A percentile compares a stretch with the other conserved stretches of the same genome.
Conservation (phyloP, 2,113 vertebrate genomes). For the Phoenicopterus ruber region DNA sequence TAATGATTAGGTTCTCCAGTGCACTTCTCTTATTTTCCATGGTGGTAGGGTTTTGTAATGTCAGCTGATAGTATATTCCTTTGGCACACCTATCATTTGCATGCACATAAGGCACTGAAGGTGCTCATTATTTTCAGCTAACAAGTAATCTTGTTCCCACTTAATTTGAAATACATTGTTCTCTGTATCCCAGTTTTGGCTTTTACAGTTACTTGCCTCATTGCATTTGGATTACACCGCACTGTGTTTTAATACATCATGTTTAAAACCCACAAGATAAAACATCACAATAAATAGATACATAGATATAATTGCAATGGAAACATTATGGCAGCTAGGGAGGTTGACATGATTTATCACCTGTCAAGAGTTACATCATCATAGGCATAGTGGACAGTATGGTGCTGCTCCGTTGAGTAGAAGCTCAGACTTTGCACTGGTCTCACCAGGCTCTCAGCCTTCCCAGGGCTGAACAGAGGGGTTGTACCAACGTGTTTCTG, state of each 20-base stretch:
- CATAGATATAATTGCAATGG: background rate
- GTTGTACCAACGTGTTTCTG: background rate
- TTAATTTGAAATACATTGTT: conserved; percentile 45
- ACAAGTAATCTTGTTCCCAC: conserved; percentile 32
- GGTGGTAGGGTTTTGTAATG: background rate
- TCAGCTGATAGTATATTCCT: conserved; percentile 19
- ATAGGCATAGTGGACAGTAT: background rate
- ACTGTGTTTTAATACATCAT: background rate
- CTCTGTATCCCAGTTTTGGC: conserved; percentile 27
- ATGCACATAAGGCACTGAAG: background rate
- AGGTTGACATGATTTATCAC: background rate
- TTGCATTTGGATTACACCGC: conserved; percentile 5
- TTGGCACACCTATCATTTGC: conserved; percentile 25
- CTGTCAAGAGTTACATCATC: background rate
- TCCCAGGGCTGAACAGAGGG: background rate
- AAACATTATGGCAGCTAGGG: background rate
- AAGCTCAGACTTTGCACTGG: background rate
- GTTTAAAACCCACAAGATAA: background rate
- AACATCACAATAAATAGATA: background rate
- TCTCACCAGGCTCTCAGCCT: background rate
- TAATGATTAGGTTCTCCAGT: conserved; percentile 4
- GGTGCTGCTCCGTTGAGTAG: background rate
- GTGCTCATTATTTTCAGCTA: conserved; percentile 48
- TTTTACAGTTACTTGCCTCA: conserved; percentile 31
- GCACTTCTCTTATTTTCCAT: background rate